phyloP scores from a whole-genome alignment of 2,797 vertebrate species.

The Acipenser ruthenus region DNA sequence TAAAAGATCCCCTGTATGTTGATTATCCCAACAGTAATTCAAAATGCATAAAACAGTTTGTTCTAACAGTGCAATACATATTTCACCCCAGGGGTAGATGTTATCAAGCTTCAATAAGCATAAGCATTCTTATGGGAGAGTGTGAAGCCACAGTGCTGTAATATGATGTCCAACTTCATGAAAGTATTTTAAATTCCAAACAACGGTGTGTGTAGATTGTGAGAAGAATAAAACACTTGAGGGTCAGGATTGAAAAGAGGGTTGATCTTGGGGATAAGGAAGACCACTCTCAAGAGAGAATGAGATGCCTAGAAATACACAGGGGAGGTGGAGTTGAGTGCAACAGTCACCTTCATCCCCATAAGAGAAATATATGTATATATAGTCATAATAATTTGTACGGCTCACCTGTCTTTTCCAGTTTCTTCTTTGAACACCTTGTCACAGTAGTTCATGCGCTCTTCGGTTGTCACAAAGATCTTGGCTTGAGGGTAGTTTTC shows the following conservation, averaged over 20 bases:
- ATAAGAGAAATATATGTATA: slow-evolving; percentile 36
- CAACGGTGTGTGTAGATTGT: no score
- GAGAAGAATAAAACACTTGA: not conserved
- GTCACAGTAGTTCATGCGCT: slow-evolving; percentile 93
- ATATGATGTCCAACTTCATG: no score
- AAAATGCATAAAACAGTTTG: no score
- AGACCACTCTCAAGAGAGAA: not conserved
- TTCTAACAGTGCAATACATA: no score
- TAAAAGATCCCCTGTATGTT: no score
- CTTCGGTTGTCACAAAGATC: slow-evolving; percentile 88
- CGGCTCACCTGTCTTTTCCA: slow-evolving; percentile 85
- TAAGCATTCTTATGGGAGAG: no score
- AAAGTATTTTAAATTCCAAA: no score
- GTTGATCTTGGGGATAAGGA: not conserved
- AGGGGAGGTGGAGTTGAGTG: slow-evolving; percentile 35
- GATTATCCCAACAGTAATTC: no score
- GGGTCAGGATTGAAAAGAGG: not conserved
- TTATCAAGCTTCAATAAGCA: no score
- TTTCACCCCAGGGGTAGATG: no score
- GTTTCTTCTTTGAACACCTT: slow-evolving; percentile 88
- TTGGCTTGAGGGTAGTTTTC: slow-evolving; percentile 76
- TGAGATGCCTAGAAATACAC: not conserved
- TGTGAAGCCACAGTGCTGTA: no score
- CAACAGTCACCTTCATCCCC: slow-evolving; percentile 45
- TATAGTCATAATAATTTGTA: slow-evolving; percentile 38